A percentile compares a stretch with the other conserved stretches of the same genome.
Evolutionary conservation across 2,113 vertebrate species (phyloP).

Genomic region (Engraulis encrasicolus): DNA sequence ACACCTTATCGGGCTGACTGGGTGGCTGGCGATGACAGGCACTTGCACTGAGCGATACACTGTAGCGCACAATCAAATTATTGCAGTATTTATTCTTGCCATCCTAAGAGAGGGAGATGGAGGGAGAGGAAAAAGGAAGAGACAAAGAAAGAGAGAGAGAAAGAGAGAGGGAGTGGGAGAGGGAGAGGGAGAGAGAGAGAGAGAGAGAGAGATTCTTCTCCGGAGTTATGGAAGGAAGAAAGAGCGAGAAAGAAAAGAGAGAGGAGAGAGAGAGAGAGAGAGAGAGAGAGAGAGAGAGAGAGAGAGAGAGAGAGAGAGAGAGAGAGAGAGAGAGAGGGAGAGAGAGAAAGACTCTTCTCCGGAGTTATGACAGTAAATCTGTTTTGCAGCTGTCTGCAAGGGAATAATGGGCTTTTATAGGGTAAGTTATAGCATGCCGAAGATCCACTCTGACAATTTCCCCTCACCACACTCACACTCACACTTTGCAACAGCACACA

Average conservation of each 20-base stretch:
- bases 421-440: conserved; percentile 58
- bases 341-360: conserved; percentile 46
- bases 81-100: conserved; percentile 69
- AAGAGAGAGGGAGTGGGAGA: too few species aligned
- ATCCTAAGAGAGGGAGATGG: too few species aligned
- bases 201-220: conserved; percentile 47
- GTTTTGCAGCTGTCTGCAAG: conserved; percentile 53
- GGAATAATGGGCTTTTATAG: conserved; percentile 65
- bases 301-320: too few species aligned
- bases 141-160: too few species aligned
- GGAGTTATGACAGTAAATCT: conserved; percentile 65
- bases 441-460: conserved; percentile 55
- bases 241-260: too few species aligned
- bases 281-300: too few species aligned
- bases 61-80: conserved; percentile 64
- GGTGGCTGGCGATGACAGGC: conserved; percentile 54
- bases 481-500: too few species aligned
- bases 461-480: too few species aligned
- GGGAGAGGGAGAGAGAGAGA: too few species aligned
- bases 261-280: too few species aligned
- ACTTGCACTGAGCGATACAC: conserved; percentile 58
- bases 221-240: conserved; percentile 65
- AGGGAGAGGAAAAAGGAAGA: too few species aligned
- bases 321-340: too few species aligned
- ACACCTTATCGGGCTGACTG: conserved; percentile 14